A percentile compares a stretch with the other conserved stretches of the same genome.
These are phyloP conservation scores for Sula dactylatra DNA, from an alignment of 2,113 vertebrate species.

Conservation along the genomic window DNA sequence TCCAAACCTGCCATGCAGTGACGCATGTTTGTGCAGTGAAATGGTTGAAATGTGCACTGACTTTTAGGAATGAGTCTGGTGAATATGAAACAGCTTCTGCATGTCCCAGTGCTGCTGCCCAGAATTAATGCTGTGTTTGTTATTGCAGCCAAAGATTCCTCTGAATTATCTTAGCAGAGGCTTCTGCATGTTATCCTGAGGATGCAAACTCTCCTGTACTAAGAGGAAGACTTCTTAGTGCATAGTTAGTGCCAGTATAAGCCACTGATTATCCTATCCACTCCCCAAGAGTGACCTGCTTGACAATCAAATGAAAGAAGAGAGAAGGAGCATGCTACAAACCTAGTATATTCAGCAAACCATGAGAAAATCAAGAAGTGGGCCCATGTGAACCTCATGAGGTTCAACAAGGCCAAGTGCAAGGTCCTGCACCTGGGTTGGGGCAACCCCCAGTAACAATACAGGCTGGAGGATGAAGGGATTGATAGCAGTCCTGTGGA, in stretches of 20 bases:
- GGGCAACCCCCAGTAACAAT: background rate
- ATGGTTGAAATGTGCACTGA: background rate
- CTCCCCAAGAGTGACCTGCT: background rate
- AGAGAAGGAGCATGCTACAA: background rate
- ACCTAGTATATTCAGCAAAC: background rate
- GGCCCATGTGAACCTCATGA: background rate
- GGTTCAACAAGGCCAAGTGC: background rate
- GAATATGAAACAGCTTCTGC: conserved; percentile 37
- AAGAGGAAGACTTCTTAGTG: background rate
- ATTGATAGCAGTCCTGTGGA: background rate
- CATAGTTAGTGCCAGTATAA: background rate
- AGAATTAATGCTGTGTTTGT: background rate
- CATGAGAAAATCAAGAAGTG: background rate
- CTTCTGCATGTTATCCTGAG: background rate
- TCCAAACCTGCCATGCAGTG: conserved; percentile 6
- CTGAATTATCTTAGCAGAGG: background rate
- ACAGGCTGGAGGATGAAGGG: background rate
- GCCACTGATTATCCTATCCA: background rate
- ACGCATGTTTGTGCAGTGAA: background rate
- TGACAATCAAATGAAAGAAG: background rate
- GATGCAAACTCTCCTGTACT: background rate
- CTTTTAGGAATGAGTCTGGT: conserved; percentile 12
- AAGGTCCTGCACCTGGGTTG: background rate
- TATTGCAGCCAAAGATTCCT: background rate
- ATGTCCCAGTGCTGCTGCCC: background rate